These are phyloP conservation scores for Mola mola DNA, from an alignment of 2,113 vertebrate genomes.

Conservation along the genomic window DNA sequence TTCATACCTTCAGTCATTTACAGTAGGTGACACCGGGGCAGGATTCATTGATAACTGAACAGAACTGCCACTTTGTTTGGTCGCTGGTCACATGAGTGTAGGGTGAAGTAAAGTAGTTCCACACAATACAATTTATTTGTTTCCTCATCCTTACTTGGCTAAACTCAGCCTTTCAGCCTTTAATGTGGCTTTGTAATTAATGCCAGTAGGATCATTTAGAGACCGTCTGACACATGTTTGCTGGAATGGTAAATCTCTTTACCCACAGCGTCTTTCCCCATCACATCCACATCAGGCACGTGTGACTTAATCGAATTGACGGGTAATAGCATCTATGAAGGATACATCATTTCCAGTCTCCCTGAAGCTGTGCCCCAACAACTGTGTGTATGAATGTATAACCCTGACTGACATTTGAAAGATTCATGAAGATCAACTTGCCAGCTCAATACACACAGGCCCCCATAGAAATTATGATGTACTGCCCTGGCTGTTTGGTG, in stretches of 20 bases:
- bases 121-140: too few species aligned
- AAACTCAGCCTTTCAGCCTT: slow-evolving; percentile 46
- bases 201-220: slow-evolving; percentile 71
- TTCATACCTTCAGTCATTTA: too few species aligned
- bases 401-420: slow-evolving; percentile 63
- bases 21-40: too few species aligned
- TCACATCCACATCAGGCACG: slow-evolving; percentile 55
- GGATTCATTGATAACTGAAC: too few species aligned
- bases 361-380: slow-evolving; percentile 65
- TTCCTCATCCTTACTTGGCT: slow-evolving; percentile 57
- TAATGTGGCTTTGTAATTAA: slow-evolving; percentile 70
- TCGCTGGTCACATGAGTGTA: too few species aligned
- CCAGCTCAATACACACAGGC: slow-evolving; percentile 53
- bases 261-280: slow-evolving; percentile 60
- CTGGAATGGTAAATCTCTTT: slow-evolving; percentile 70
- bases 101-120: too few species aligned
- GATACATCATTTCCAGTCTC: slow-evolving; percentile 61
- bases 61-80: too few species aligned
- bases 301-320: slow-evolving; percentile 76
- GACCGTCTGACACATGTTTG: slow-evolving; percentile 62
- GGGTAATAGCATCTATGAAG: slow-evolving; percentile 68
- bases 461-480: slow-evolving; percentile 58
- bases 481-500: slow-evolving; percentile 35
- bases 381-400: slow-evolving; percentile 23
- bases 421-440: slow-evolving; percentile 64